Evolutionary conservation across 2,888 invertebrate species (phyloP), one percentile per base, ranked within the genome.

Genomic region (Trileptium ribeirensis): DNA sequence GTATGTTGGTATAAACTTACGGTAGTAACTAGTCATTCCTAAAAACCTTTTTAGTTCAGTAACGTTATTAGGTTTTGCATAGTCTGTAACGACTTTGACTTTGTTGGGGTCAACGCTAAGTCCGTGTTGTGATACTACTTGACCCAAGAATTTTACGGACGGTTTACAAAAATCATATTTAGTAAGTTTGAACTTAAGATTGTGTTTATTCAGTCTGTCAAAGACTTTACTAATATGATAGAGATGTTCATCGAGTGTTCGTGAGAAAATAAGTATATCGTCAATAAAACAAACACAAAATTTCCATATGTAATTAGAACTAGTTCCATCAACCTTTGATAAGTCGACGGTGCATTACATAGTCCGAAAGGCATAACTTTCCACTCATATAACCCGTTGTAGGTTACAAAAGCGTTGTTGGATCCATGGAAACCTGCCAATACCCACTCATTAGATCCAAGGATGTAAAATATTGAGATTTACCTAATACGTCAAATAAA

Each of bases 1-100:
- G 78, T 40, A 82, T n/a, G 51, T 34, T 29, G 3, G 29, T 19
- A 82, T n/a, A 34, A 86, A 86, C 74, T 85, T 81, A 8, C 87
- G 33, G 82, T 87, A 89, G 86, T 86, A 89, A 0, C 85, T 84
- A 2, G 83, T 84, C 39, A 87, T 40, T 1, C 87, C 88, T 0
- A 89, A 29, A 67, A 88, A 87, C 0, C 78, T 8, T 2, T 31
- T 2, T 33, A 78, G 3, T 2, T 3, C 2, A 29, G 40, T 78
- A 24, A 34, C 67, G 2, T 40, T 31, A 29, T 40, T n/a, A 2
- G 78, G 78, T n/a, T 31, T 78, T 2, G 2, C 2, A 2, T n/a
- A 3, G 2, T 78, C 64, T 3, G 3, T n/a, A 3, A 78, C 31
- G 8, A 34, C 51, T 2, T 51, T 29, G 2, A 78, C 33, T 33